phyloP scores from a whole-genome alignment of 2,113 vertebrate species.

The Microtus pennsylvanicus region DNA sequence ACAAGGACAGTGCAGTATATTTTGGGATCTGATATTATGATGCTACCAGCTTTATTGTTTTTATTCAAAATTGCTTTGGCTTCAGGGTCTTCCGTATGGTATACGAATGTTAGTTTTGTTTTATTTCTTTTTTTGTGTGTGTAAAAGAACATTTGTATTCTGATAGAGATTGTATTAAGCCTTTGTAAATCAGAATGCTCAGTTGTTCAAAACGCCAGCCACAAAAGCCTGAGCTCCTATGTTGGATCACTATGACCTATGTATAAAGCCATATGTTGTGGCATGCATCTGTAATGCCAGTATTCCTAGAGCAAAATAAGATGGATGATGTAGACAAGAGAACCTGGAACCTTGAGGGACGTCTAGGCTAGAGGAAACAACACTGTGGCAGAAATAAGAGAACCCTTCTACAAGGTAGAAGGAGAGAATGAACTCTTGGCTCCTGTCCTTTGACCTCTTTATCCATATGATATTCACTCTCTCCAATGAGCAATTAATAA shows the following conservation, averaged over 20 bases:
- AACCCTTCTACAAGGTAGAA: background rate
- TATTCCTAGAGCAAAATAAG: background rate
- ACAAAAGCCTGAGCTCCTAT: too few relatives aligned
- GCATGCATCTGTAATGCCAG: background rate
- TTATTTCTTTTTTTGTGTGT: background rate
- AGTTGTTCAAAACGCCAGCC: background rate
- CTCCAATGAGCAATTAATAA: background rate
- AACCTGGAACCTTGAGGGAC: background rate
- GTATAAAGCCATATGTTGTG: background rate
- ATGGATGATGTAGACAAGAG: background rate
- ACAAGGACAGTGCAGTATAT: background rate
- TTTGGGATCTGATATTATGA: background rate
- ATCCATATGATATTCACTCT: background rate
- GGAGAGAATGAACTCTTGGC: background rate
- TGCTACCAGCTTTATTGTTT: background rate
- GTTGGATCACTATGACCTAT: too few relatives aligned
- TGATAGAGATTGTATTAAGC: background rate
- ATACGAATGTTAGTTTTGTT: background rate
- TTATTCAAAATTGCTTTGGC: background rate
- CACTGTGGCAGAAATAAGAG: background rate
- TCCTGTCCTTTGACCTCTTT: background rate
- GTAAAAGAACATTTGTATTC: background rate
- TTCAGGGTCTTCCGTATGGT: background rate
- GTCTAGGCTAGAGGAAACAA: background rate
- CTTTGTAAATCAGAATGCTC: background rate